phyloP scores from a whole-genome alignment of 2,797 vertebrate genomes.

The Tapirus indicus region DNA sequence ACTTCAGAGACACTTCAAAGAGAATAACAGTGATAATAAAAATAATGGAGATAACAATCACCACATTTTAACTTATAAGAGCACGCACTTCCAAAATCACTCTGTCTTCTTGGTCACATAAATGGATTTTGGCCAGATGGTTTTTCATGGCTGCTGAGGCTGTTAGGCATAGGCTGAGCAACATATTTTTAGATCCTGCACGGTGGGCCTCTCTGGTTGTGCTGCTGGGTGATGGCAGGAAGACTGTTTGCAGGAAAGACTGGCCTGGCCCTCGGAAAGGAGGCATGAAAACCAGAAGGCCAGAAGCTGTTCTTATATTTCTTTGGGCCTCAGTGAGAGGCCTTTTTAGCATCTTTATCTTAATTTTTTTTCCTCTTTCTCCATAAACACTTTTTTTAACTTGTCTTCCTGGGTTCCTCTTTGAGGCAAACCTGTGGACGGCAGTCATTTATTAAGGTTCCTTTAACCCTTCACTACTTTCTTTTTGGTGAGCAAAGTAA shows the following conservation, averaged over 20 bases:
- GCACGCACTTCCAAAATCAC: neutral
- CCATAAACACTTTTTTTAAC: neutral
- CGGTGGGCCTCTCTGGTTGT: neutral
- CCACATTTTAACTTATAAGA: neutral
- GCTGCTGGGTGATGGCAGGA: neutral
- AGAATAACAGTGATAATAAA: neutral
- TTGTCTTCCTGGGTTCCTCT: neutral
- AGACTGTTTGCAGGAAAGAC: neutral
- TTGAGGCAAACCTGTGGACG: neutral
- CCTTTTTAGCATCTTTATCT: neutral
- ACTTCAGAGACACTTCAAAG: neutral
- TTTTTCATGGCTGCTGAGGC: neutral
- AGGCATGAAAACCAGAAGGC: neutral
- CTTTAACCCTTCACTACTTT: neutral
- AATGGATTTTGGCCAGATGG: neutral
- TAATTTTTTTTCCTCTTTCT: neutral
- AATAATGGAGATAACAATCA: neutral
- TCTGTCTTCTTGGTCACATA: neutral
- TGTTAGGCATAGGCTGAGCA: rapidly evolving
- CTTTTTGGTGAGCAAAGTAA: neutral
- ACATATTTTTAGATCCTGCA: neutral
- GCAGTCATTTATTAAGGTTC: neutral
- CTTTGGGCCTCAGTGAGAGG: neutral
- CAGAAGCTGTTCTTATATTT: neutral
- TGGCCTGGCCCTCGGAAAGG: neutral